A percentile compares a stretch with the other conserved stretches of the same genome.
These are phyloP conservation scores for Standfussiana lucernea DNA, from an alignment of 2,888 invertebrate genomes.

Conservation along the genomic window DNA sequence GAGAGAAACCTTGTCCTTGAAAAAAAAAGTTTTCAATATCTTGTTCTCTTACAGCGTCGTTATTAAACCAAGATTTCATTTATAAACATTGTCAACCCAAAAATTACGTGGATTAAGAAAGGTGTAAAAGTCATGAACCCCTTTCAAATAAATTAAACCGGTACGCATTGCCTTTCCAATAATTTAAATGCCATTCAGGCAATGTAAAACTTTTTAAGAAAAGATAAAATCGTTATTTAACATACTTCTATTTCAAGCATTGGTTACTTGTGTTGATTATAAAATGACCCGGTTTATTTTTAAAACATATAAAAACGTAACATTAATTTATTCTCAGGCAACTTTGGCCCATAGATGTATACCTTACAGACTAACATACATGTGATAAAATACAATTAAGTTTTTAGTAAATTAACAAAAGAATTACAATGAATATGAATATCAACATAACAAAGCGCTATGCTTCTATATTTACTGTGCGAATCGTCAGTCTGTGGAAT, in stretches of 20 bases:
- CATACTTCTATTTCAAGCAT: constrained; percentile 16
- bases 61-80: not conserved
- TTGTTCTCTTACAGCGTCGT: not conserved
- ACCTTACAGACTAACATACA: too few species aligned
- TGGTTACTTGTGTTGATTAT: not conserved
- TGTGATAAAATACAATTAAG: too few species aligned
- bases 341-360: too few species aligned
- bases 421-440: too few species aligned
- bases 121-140: not conserved
- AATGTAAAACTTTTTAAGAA: not conserved
- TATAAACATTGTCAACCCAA: not conserved
- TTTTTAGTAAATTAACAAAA: too few species aligned
- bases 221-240: constrained; percentile 6
- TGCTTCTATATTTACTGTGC: too few species aligned
- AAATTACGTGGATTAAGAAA: not conserved
- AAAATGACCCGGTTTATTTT: not conserved
- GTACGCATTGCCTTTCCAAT: constrained; percentile 15
- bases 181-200: not conserved
- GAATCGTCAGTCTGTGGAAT: not conserved
- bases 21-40: not conserved
- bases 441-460: too few species aligned
- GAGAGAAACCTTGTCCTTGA: not conserved
- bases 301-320: too few species aligned
- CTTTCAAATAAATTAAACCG: not conserved
- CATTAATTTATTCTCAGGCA: too few species aligned